Evolutionary conservation across 2,888 invertebrate species (phyloP).

Genomic region (Lithophane socia): DNA sequence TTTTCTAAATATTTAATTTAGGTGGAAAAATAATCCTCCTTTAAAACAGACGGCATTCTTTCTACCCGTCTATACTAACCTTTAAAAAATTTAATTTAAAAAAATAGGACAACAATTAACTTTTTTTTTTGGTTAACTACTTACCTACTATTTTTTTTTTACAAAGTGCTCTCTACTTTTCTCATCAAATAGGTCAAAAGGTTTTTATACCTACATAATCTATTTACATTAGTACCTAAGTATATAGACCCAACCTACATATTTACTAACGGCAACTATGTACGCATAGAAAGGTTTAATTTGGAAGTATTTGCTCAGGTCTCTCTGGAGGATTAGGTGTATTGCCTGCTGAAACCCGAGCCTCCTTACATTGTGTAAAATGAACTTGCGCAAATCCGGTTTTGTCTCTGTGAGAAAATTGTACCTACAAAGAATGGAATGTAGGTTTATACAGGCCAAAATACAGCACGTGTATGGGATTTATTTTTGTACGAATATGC

Average conservation of each 20-base stretch:
- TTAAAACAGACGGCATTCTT: background rate
- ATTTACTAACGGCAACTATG: conserved; percentile 29
- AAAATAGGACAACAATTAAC: no score
- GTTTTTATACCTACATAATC: background rate
- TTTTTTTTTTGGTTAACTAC: background rate
- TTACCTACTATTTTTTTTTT: background rate
- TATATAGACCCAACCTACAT: conserved; percentile 3
- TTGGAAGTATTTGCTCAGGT: conserved; percentile 61
- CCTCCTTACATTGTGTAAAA: conserved; percentile 35
- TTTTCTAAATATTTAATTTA: background rate
- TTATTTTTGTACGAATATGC: background rate
- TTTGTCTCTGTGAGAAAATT: conserved; percentile 15
- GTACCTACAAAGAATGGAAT: background rate
- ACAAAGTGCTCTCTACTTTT: background rate
- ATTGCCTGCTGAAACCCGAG: conserved; percentile 30
- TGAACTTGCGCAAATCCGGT: conserved; percentile 32
- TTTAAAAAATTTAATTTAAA: background rate
- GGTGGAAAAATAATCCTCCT: background rate
- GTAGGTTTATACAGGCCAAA: background rate
- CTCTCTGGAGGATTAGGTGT: conserved; percentile 46
- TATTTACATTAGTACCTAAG: conserved; percentile 14
- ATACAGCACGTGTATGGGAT: background rate
- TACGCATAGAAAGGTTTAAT: conserved; percentile 52
- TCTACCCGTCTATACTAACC: background rate
- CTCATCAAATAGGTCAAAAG: background rate